Evolutionary conservation across 2,888 invertebrate species (phyloP).

Genomic region (Ctenicera cuprea): DNA sequence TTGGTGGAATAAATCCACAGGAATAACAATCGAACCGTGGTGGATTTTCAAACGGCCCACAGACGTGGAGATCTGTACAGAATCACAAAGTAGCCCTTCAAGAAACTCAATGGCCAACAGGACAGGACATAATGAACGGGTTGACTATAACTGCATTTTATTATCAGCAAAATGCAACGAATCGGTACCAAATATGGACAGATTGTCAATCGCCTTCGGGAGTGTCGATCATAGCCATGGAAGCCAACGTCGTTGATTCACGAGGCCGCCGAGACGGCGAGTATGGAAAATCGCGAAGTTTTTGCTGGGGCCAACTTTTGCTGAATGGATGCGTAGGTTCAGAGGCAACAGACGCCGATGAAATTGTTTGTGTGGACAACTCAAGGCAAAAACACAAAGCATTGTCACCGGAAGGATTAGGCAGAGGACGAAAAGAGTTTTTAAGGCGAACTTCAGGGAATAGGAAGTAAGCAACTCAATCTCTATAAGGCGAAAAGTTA

Average conservation of each 20-base stretch:
- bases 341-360: constrained; percentile 42
- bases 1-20: too few relatives aligned
- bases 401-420: constrained; percentile 24
- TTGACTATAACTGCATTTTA: constrained; percentile 33
- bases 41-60: constrained; percentile 12
- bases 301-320: constrained; percentile 18
- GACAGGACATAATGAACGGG: constrained; percentile 32
- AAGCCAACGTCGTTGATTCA: constrained; percentile 21
- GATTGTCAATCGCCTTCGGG: constrained; percentile 43
- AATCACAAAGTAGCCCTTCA: constrained; percentile 41
- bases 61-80: constrained; percentile 27
- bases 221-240: constrained; percentile 37
- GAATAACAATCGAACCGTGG: constrained; percentile 14
- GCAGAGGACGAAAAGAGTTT: not conserved
- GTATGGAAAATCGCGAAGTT: constrained; percentile 37
- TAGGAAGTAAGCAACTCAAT: not conserved
- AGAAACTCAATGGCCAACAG: constrained; percentile 39
- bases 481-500: too few relatives aligned
- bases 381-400: constrained; percentile 10
- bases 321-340: constrained; percentile 37
- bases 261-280: constrained; percentile 47
- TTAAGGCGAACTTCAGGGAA: not conserved
- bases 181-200: constrained; percentile 50
- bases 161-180: constrained; percentile 40
- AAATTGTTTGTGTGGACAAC: constrained; percentile 35